Percentiles rank a stretch among this genome's conserved stretches.
phyloP scores from a whole-genome alignment of 2,888 invertebrate genomes.

The Lasius fuliginosus region DNA sequence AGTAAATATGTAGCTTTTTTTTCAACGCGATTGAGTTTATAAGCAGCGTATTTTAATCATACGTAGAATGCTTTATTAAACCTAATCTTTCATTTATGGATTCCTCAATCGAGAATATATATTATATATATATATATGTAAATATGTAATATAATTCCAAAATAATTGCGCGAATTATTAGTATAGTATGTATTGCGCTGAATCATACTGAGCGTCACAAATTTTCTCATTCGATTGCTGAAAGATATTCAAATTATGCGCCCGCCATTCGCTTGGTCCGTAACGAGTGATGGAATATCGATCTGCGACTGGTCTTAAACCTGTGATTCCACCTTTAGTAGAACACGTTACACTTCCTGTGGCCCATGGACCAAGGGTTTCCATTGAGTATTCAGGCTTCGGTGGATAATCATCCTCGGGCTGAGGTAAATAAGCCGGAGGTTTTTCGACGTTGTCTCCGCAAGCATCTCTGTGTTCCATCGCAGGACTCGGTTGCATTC shows the following conservation, averaged over 20 bases:
- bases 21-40: not conserved
- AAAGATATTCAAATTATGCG: slow-evolving; percentile 81
- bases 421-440: slow-evolving; percentile 88
- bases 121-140: too few relatives aligned
- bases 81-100: not conserved
- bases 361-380: slow-evolving; percentile 89
- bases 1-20: too few relatives aligned
- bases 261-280: slow-evolving; percentile 92
- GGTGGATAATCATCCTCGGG: slow-evolving; percentile 87
- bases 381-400: slow-evolving; percentile 85
- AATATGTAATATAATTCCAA: not conserved
- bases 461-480: not conserved
- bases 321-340: slow-evolving; percentile 90
- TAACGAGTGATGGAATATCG: slow-evolving; percentile 92
- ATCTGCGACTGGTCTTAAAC: slow-evolving; percentile 91
- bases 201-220: slow-evolving; percentile 79
- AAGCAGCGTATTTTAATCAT: not conserved
- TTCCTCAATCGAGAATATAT: not conserved
- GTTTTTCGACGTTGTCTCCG: slow-evolving; percentile 66
- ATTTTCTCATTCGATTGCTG: slow-evolving; percentile 88
- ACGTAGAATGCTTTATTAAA: not conserved
- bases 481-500: not conserved
- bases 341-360: slow-evolving; percentile 92
- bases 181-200: not conserved
- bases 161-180: not conserved